These are phyloP conservation scores for Scomber japonicus DNA, from an alignment of 2,113 vertebrate genomes.

Conservation along the genomic window DNA sequence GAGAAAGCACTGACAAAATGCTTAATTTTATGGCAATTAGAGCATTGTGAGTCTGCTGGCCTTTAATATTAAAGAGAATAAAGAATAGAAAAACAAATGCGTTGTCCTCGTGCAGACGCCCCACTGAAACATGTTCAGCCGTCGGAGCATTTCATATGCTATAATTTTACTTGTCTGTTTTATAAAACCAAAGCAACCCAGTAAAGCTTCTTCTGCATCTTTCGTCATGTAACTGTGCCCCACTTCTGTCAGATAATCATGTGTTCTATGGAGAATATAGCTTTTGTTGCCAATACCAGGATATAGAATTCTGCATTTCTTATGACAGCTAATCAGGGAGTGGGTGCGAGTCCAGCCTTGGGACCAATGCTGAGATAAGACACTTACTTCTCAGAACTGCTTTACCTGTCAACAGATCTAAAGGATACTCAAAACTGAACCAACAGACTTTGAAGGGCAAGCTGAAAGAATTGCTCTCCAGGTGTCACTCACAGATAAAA, in stretches of 20 bases:
- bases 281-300: slow-evolving; percentile 15
- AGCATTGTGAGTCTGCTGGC: background rate
- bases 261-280: slow-evolving; percentile 43
- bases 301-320: slow-evolving; percentile 34
- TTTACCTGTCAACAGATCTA: slow-evolving; percentile 46
- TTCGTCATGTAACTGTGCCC: slow-evolving; percentile 47
- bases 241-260: slow-evolving; percentile 72
- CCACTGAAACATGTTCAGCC: background rate
- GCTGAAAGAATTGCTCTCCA: slow-evolving; percentile 34
- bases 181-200: background rate
- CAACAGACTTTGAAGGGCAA: slow-evolving; percentile 32
- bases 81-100: slow-evolving; percentile 6
- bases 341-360: slow-evolving; percentile 22
- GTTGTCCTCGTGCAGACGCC: background rate
- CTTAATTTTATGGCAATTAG: too few species aligned
- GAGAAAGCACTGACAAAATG: background rate
- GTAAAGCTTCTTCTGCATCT: slow-evolving; percentile 6
- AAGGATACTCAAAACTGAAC: slow-evolving; percentile 14
- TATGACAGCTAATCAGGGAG: slow-evolving; percentile 66
- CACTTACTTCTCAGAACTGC: slow-evolving; percentile 16
- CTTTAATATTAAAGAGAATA: background rate
- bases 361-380: slow-evolving; percentile 57
- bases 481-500: slow-evolving; percentile 67
- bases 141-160: background rate
- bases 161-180: background rate